phyloP scores from a whole-genome alignment of 2,113 vertebrate genomes.

The Leptodactylus fuscus region DNA sequence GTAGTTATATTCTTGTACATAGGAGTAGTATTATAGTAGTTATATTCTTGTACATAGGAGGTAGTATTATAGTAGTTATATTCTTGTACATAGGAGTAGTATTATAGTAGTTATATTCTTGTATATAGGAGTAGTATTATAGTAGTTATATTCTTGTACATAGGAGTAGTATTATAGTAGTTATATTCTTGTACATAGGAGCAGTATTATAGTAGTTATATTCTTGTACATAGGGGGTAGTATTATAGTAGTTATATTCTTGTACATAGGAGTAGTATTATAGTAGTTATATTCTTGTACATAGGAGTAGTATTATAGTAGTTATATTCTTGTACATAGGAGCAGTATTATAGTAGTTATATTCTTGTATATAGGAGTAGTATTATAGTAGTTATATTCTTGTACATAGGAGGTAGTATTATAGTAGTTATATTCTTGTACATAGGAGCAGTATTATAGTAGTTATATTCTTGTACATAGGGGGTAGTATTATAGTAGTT shows the following conservation, averaged over 20 bases:
- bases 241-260: slow-evolving; percentile 11
- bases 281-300: background rate
- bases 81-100: background rate
- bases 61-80: slow-evolving; percentile 11
- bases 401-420: background rate
- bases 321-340: slow-evolving; percentile 1
- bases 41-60: background rate
- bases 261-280: background rate
- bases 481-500: too few species aligned
- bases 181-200: slow-evolving; percentile 8
- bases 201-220: too few species aligned
- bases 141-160: slow-evolving; percentile 5
- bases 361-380: background rate
- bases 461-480: background rate
- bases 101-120: slow-evolving; percentile 11
- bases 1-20: background rate
- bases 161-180: background rate
- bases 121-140: background rate
- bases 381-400: slow-evolving; percentile 11
- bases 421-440: background rate
- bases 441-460: slow-evolving; percentile 2
- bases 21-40: background rate
- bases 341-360: slow-evolving; percentile 10
- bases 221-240: background rate
- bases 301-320: slow-evolving; percentile 11